Conservation (phyloP, 2,113 vertebrate species). For the Cinclus cinclus region DNA sequence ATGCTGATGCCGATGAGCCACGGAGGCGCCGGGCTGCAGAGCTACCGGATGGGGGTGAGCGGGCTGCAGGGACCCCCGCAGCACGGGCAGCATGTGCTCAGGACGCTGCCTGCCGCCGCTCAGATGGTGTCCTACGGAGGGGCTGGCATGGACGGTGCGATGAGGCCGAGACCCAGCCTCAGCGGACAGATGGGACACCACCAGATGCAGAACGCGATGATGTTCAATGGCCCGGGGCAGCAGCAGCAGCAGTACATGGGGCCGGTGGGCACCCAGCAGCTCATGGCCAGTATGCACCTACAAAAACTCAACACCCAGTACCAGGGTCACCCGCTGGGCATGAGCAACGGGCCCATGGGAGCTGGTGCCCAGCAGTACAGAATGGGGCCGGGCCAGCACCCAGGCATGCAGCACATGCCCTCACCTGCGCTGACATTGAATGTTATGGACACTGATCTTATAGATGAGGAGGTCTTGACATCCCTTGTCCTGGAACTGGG, state of each 20-base stretch:
- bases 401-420: constrained; percentile 83
- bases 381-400: constrained; percentile 78
- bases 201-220: constrained; percentile 78
- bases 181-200: constrained; percentile 76
- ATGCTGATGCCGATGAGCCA: constrained; percentile 95
- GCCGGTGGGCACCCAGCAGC: constrained; percentile 84
- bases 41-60: constrained; percentile 86
- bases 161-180: constrained; percentile 77
- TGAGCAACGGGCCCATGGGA: constrained; percentile 79
- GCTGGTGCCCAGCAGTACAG: constrained; percentile 77
- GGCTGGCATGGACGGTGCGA: constrained; percentile 79
- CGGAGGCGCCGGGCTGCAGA: constrained; percentile 80
- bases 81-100: constrained; percentile 82
- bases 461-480: constrained; percentile 96
- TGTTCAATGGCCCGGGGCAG: constrained; percentile 80
- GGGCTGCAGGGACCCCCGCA: constrained; percentile 78
- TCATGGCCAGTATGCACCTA: constrained; percentile 91
- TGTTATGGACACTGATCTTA: constrained; percentile 91
- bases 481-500: constrained; percentile 94
- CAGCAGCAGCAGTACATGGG: constrained; percentile 86
- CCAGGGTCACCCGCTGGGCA: constrained; percentile 83
- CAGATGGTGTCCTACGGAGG: constrained; percentile 88
- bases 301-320: constrained; percentile 92
- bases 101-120: constrained; percentile 73
- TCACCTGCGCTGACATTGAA: constrained; percentile 81